Conservation (phyloP, 2,888 invertebrate genomes). For the Oegoconia quadripuncta region DNA sequence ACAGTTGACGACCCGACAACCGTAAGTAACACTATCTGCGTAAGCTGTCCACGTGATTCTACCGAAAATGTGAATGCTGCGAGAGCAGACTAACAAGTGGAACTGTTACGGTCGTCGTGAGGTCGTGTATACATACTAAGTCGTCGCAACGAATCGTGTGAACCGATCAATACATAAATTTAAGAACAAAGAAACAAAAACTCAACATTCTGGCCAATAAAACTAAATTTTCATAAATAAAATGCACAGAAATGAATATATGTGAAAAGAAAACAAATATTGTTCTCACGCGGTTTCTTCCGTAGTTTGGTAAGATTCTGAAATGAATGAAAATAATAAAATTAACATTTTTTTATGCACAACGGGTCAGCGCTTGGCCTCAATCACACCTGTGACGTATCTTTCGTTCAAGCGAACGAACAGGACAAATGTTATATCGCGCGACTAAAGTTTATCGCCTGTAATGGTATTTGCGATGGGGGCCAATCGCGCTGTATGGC, state of each 20-base stretch:
- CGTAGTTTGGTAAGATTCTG: conserved; percentile 40
- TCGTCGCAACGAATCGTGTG: not conserved
- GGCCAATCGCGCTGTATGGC: too few species aligned
- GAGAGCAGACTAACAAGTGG: not conserved
- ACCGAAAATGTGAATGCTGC: not conserved
- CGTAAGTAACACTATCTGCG: too few species aligned
- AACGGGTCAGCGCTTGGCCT: too few species aligned
- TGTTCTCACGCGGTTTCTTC: conserved; percentile 34
- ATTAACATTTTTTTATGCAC: too few species aligned
- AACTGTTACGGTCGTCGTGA: too few species aligned
- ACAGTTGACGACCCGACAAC: too few species aligned
- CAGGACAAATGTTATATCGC: too few species aligned
- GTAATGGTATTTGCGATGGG: too few species aligned
- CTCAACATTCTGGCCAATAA: conserved; percentile 24
- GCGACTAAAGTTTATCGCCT: too few species aligned
- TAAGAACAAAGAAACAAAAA: conserved; percentile 22
- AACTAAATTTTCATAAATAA: conserved; percentile 41
- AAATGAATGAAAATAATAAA: conserved; percentile 33
- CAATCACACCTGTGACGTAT: too few species aligned
- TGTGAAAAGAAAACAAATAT: conserved; percentile 35
- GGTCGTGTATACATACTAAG: not conserved
- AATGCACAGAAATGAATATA: conserved; percentile 53
- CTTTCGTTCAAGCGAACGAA: too few species aligned
- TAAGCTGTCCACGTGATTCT: not conserved
- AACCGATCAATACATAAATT: not conserved